Conservation (phyloP, 2,113 vertebrate genomes). For the Tiliqua scincoides region DNA sequence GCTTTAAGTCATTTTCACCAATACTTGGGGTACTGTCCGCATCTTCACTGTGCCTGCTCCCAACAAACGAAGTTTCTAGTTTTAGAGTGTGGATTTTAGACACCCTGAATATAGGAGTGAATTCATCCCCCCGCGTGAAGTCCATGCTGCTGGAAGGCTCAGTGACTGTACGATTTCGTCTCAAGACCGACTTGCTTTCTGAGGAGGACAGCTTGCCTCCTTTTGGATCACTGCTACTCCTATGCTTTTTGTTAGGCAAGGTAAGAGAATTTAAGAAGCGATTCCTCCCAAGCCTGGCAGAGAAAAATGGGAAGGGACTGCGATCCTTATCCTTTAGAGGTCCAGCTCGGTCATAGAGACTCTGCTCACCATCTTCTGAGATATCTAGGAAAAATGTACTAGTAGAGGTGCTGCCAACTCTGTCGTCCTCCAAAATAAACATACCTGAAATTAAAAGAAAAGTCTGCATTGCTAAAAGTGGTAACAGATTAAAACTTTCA, state of each 20-base stretch:
- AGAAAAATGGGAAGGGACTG: slow-evolving; percentile 93
- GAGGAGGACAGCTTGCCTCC: slow-evolving; percentile 79
- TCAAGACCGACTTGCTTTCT: slow-evolving; percentile 83
- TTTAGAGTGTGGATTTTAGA: slow-evolving; percentile 90
- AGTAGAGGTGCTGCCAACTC: slow-evolving; percentile 82
- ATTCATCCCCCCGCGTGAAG: slow-evolving; percentile 82
- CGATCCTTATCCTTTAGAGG: slow-evolving; percentile 90
- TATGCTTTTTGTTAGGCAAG: slow-evolving; percentile 94
- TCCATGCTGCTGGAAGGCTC: slow-evolving; percentile 87
- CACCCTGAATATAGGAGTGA: slow-evolving; percentile 83
- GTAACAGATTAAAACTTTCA: neutral
- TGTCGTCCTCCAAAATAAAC: slow-evolving; percentile 95
- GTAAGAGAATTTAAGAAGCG: slow-evolving; percentile 93
- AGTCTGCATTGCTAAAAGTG: neutral
- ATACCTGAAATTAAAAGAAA: slow-evolving; percentile 81
- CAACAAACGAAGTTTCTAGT: slow-evolving; percentile 92
- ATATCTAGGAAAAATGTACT: slow-evolving; percentile 84
- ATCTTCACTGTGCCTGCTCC: slow-evolving; percentile 81
- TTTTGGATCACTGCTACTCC: slow-evolving; percentile 94
- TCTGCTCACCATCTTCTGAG: slow-evolving; percentile 84
- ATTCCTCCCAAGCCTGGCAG: slow-evolving; percentile 90
- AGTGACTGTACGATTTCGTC: slow-evolving; percentile 90
- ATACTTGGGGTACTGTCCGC: slow-evolving; percentile 85
- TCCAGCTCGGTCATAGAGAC: slow-evolving; percentile 86
- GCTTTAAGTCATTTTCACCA: slow-evolving; percentile 81